These are phyloP conservation scores for Lordiphosa stackelbergi DNA, from an alignment of 1,140 invertebrate species.

Conservation along the genomic window DNA sequence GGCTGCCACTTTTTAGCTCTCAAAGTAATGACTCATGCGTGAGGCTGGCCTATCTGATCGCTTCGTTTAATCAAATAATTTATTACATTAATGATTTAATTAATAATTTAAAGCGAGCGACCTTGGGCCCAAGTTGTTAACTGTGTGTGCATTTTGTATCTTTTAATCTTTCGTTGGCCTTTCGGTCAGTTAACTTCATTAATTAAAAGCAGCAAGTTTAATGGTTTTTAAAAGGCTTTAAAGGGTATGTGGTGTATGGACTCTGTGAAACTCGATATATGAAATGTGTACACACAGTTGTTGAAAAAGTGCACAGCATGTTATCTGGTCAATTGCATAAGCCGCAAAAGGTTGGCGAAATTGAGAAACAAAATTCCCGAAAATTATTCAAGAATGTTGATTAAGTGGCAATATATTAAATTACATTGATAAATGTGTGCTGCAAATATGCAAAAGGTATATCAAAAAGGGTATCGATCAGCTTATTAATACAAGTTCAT, in stretches of 20 bases:
- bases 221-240: conserved; percentile 64
- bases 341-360: conserved; percentile 39
- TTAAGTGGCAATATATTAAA: conserved; percentile 37
- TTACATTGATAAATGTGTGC: conserved; percentile 32
- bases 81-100: conserved; percentile 68
- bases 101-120: conserved; percentile 52
- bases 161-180: conserved; percentile 41
- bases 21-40: conserved; percentile 49
- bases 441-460: conserved; percentile 24
- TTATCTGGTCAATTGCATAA: conserved; percentile 54
- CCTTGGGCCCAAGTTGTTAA: conserved; percentile 49
- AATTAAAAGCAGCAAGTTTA: conserved; percentile 44
- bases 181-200: conserved; percentile 48
- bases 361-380: conserved; percentile 3
- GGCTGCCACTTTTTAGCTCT: conserved; percentile 19
- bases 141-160: conserved; percentile 52
- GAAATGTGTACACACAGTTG: conserved; percentile 36
- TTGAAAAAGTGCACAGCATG: conserved; percentile 67
- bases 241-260: conserved; percentile 41
- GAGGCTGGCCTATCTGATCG: conserved; percentile 20
- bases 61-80: conserved; percentile 44
- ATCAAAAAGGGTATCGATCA: conserved; percentile 28
- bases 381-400: conserved; percentile 38
- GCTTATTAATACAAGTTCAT: neutral
- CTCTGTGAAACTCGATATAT: conserved; percentile 52